Evolutionary conservation across 53 echinoderm and acorn worm species (phyloP), one percentile per base, ranked within the genome.

Genomic region (Henricia sp.): DNA sequence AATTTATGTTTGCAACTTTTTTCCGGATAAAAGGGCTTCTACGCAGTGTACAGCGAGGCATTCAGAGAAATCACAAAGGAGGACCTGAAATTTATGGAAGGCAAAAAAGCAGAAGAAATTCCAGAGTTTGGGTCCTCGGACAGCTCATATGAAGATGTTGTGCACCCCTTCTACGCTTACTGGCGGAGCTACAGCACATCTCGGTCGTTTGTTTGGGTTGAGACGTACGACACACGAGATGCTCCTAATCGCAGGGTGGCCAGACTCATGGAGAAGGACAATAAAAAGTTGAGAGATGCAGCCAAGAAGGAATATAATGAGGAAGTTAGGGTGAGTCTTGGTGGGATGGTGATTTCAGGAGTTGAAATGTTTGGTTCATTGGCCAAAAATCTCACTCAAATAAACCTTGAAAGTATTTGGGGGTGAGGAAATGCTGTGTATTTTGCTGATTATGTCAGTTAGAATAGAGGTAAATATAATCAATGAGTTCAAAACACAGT

Each of bases 131-230:
- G 96, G 9, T 52, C 94, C 43, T 94, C 96, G 2, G 71, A 85
- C 67, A 94, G 94, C 77, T 59, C 70, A 19, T 92, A 96, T 85
- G 96, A 96, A 75, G 94, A 94, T 64, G 94, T 94, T 41, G 96
- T 94, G 37, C 89, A 90, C 52, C 85, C 71, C 24, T 97, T 97
- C 50, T 97, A 97, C 51, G 89, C 76, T 17, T 92, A 83, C 84
- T 97, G 96, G 97, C 92, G 90, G 84, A 92, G 92, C 56, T 97
- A 97, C 66, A 84, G 87, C 67, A 92, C 97, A 25, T 84, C 97
- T 27, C 71, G 91, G 20, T 90, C 94, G 3, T 97, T 90, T 51
- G 90, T 97, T n/a, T 97, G 97, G 97, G 80, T 72, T 52, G 97
- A 97, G 83, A 78, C 92, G 51, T 97, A 94, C 66, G 94, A 94